Evolutionary conservation across 2,113 vertebrate genomes (phyloP).

Genomic region (Bos indicus): DNA sequence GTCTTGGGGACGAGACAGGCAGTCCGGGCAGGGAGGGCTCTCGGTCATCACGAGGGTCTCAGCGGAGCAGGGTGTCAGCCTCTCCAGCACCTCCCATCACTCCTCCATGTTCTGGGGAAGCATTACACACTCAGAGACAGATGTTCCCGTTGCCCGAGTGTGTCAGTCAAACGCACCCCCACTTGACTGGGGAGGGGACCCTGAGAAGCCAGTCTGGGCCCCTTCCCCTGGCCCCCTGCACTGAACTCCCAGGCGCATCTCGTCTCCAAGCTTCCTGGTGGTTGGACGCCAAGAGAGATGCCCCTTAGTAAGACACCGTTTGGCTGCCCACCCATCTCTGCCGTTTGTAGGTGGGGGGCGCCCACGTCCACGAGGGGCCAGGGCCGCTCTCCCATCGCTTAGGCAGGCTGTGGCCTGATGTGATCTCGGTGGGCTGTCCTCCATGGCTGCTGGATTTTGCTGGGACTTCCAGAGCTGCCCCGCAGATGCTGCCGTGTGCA

Average conservation of each 20-base stretch:
- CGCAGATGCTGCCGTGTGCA: neutral
- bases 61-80: no score
- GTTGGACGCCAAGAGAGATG: rapidly evolving
- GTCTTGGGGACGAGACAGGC: rapidly evolving
- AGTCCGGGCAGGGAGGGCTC: neutral
- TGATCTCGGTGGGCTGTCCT: rapidly evolving
- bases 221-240: neutral
- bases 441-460: rapidly evolving
- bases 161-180: rapidly evolving
- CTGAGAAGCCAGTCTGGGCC: rapidly evolving
- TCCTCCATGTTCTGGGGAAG: neutral
- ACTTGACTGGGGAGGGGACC: neutral
- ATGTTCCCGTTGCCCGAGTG: rapidly evolving
- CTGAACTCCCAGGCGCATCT: neutral
- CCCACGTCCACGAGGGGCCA: neutral
- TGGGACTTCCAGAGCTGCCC: no score
- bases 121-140: rapidly evolving
- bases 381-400: rapidly evolving
- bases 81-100: neutral
- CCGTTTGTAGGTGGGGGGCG: rapidly evolving
- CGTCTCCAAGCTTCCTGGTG: neutral
- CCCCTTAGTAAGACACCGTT: rapidly evolving
- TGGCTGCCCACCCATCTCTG: rapidly evolving
- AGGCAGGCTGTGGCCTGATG: neutral
- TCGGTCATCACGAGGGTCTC: rapidly evolving